Percentiles rank a stretch among this genome's conserved stretches.
Conservation (phyloP, 2,797 vertebrate genomes). For the Falco biarmicus region DNA sequence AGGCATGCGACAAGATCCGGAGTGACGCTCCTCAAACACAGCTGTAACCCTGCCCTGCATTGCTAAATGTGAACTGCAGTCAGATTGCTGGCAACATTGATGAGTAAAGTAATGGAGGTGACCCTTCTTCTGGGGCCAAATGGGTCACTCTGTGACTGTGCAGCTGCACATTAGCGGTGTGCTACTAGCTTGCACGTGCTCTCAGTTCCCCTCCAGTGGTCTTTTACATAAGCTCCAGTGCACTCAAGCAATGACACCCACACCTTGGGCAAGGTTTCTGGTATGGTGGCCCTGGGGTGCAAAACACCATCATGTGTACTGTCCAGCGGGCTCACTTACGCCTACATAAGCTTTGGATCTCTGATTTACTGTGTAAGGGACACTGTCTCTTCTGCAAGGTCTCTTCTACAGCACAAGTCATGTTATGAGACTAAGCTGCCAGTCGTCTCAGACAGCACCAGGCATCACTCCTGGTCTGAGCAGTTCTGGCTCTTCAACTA, state of each 20-base stretch:
- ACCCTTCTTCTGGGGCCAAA: background rate
- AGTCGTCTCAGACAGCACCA: background rate
- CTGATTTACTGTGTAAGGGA: background rate
- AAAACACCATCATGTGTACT: background rate
- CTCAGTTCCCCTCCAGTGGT: background rate
- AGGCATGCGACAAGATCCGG: fast-evolving
- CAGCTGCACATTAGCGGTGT: background rate
- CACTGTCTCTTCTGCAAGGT: background rate
- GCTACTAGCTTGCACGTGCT: background rate
- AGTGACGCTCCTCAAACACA: background rate
- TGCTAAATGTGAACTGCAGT: background rate
- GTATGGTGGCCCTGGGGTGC: no score
- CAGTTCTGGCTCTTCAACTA: background rate
- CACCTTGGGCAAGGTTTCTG: background rate
- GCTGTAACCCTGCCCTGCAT: background rate
- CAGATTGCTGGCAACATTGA: background rate
- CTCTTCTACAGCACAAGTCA: background rate
- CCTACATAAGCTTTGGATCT: background rate
- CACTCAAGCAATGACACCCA: fast-evolving
- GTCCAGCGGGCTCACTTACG: fast-evolving
- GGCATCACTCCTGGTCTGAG: background rate
- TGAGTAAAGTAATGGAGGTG: background rate
- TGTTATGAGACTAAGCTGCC: background rate
- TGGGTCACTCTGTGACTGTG: fast-evolving
- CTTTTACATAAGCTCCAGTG: background rate